Evolutionary conservation across 2,113 vertebrate species (phyloP), one percentile per base, ranked within the genome.

Genomic region (Psammodynastes pulverulentus): DNA sequence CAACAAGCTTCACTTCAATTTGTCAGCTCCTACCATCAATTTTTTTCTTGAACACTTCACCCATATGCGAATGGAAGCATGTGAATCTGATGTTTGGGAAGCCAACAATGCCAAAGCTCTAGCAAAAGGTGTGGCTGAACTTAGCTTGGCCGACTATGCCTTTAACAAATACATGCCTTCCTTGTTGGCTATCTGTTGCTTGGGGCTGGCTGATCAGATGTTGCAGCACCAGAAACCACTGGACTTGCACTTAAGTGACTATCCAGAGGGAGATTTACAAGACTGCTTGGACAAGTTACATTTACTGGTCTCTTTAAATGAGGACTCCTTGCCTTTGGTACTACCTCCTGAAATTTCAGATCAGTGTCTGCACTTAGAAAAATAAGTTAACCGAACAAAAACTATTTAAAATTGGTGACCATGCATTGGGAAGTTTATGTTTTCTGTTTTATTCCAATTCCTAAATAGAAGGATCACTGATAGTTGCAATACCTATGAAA

Each of bases 11-110:
- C 94, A 96, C 84, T 99, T 99, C 96, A 94, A 97, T 39, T 92
- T 99, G n/a, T 95, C 96, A 21, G 98, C 98, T 0, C 99, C 99
- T 43, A 99, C 98, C 3, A 88, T 98, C 92, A 98, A 97, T 95
- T 99, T 98, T 96, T 99, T 99, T 94, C 95, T 99, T 86, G 98
- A 99, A 94, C 98, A 98, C 92, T 99, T 98, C 97, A 97, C 96
- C 51, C 97, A 97, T 15, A 84, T 94, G 34, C 96, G 97, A 0
- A 92, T 98, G 91, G 94, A 95, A 23, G 46, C 90, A 0, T 93
- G 89, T 3, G 95, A 95, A 0, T 34, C 85, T 0, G 89, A 95
- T 8, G 46, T 54, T 12, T 8, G 6, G 0, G 94, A 97, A 87
- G 94, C 93, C 7, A 87, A 92, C 19, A 97, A 95, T 34, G 97